phyloP scores from a whole-genome alignment of 2,888 invertebrate genomes.

The Psylliodes chrysocephalus region DNA sequence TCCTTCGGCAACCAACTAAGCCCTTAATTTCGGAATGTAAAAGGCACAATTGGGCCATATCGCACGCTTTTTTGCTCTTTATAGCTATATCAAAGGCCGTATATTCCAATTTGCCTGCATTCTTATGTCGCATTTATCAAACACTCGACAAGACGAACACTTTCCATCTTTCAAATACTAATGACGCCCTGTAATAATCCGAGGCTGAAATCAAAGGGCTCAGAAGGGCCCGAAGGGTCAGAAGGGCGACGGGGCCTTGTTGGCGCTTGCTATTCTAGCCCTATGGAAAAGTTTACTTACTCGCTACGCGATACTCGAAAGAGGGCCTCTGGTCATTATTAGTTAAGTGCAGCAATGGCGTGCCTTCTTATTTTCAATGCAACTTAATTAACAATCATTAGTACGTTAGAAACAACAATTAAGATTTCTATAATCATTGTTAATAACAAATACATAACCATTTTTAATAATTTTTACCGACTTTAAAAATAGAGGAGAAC shows the following conservation, averaged over 20 bases:
- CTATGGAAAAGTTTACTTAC: constrained; percentile 23
- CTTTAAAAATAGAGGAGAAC: too few species aligned
- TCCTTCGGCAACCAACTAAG: too few species aligned
- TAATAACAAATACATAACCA: too few species aligned
- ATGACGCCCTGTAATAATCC: constrained; percentile 23
- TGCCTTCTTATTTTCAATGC: too few species aligned
- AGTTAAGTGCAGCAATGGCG: neutral
- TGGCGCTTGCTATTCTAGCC: constrained; percentile 15
- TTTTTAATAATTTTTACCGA: too few species aligned
- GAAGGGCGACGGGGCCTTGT: neutral
- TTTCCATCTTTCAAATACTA: constrained; percentile 23
- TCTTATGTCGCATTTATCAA: constrained; percentile 26
- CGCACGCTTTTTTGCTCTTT: neutral
- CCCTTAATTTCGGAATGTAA: neutral
- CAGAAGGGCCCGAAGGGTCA: neutral
- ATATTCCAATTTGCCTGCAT: constrained; percentile 15
- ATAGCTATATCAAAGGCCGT: neutral
- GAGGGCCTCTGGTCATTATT: constrained; percentile 24
- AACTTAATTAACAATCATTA: too few species aligned
- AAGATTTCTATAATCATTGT: too few species aligned
- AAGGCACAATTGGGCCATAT: neutral
- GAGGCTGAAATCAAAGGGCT: constrained; percentile 19
- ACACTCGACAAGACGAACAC: constrained; percentile 19
- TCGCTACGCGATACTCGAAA: constrained; percentile 3
- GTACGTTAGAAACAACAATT: too few species aligned